Conservation (phyloP, 2,888 invertebrate species). For the Drosophila phalerata region DNA sequence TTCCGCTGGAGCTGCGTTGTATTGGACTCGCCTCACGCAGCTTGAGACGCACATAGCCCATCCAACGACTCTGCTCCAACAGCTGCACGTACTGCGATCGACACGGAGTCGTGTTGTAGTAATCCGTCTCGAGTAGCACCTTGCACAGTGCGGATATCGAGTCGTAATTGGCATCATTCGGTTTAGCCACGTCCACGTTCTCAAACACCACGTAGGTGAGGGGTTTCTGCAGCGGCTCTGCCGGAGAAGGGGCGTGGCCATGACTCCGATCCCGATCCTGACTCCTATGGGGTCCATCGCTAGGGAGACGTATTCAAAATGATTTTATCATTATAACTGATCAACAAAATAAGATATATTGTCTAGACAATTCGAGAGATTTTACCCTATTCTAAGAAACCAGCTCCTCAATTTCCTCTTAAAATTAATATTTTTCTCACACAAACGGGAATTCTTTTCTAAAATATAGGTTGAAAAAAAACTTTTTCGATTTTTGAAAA, state of each 20-base stretch:
- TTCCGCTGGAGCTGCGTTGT: conserved; percentile 10
- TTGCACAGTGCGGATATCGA: conserved; percentile 87
- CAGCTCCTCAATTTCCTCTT: no score
- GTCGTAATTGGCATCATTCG: conserved; percentile 87
- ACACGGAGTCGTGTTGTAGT: conserved; percentile 80
- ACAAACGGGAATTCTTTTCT: no score
- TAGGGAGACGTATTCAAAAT: conserved; percentile 24
- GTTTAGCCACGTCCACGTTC: conserved; percentile 90
- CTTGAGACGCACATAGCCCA: conserved; percentile 83
- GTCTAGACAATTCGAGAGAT: no score
- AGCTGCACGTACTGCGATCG: conserved; percentile 70
- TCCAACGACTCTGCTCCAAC: conserved; percentile 82
- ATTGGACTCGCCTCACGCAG: conserved; percentile 71
- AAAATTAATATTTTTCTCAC: no score
- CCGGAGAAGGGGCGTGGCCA: conserved; percentile 68
- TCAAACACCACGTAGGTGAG: conserved; percentile 90
- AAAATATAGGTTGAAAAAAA: no score
- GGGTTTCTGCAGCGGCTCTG: conserved; percentile 88
- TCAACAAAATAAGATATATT: no score
- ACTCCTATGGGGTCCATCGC: conserved; percentile 82
- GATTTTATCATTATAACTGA: background rate
- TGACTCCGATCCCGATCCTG: background rate
- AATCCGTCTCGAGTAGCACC: conserved; percentile 87
- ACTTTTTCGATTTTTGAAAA: no score
- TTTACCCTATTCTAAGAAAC: no score